Conservation (phyloP, 2,797 vertebrate species). For the Erpetoichthys calabaricus region DNA sequence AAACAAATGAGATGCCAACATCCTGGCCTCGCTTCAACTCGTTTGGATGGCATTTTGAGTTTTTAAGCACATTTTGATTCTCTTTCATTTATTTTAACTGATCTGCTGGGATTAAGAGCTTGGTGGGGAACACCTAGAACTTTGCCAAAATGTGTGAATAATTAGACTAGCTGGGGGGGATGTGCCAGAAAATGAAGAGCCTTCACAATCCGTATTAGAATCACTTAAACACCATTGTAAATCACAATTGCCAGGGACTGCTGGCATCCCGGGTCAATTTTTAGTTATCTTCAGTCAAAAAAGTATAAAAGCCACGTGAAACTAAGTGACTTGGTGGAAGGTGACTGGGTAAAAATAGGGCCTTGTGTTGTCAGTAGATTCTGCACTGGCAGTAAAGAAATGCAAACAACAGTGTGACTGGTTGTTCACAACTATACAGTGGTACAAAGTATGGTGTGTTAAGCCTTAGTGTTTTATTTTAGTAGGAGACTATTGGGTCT, state of each 20-base stretch:
- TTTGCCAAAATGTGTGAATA: slow-evolving; percentile 95
- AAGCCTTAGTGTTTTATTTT: too few species aligned
- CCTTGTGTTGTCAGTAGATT: too few species aligned
- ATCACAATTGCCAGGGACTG: slow-evolving; percentile 58
- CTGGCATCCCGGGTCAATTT: slow-evolving; percentile 40
- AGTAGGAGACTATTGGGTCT: too few species aligned
- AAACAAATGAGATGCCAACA: slow-evolving; percentile 54
- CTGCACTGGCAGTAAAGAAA: too few species aligned
- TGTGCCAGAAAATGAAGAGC: slow-evolving; percentile 80
- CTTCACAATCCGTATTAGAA: slow-evolving; percentile 85
- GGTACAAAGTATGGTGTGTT: too few species aligned
- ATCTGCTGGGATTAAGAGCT: slow-evolving; percentile 91
- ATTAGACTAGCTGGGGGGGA: slow-evolving; percentile 71
- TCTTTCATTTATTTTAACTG: slow-evolving; percentile 96
- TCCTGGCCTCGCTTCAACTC: slow-evolving; percentile 77
- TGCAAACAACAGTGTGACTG: too few species aligned
- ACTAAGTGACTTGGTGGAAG: too few species aligned
- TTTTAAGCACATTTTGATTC: slow-evolving; percentile 90
- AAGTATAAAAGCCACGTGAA: slow-evolving; percentile 10
- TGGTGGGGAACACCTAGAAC: slow-evolving; percentile 61
- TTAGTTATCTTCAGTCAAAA: slow-evolving; percentile 39
- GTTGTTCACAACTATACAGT: too few species aligned
- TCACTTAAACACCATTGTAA: slow-evolving; percentile 82
- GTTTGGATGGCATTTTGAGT: slow-evolving; percentile 70
- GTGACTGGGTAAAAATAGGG: too few species aligned